Evolutionary conservation across 2,888 invertebrate genomes (phyloP).

Genomic region (Camptogramma bilineatum): DNA sequence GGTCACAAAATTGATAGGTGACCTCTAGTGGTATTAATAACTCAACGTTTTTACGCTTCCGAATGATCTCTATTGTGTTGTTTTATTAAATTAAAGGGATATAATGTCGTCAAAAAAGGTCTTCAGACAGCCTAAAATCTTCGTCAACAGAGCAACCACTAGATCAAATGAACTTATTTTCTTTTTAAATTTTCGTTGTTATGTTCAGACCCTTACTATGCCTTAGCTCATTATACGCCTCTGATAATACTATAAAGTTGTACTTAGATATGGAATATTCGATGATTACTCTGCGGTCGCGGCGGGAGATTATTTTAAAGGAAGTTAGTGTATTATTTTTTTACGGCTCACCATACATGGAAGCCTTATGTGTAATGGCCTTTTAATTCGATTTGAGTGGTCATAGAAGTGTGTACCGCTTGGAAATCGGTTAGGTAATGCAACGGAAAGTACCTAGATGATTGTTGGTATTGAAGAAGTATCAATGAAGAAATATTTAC

Average conservation of each 20-base stretch:
- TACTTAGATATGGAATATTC: slow-evolving; percentile 75
- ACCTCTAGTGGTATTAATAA: no score
- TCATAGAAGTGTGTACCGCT: slow-evolving; percentile 38
- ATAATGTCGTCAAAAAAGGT: no score
- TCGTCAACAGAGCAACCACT: no score
- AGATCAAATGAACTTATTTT: neutral
- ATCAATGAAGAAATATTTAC: neutral
- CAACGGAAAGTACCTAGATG: slow-evolving; percentile 20
- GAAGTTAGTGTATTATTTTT: slow-evolving; percentile 53
- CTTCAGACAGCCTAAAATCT: neutral
- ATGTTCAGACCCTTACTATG: slow-evolving; percentile 64
- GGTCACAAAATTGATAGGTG: no score
- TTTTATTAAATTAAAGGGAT: no score
- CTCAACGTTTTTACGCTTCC: no score
- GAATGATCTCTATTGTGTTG: no score
- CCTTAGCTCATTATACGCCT: slow-evolving; percentile 81
- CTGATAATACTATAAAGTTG: slow-evolving; percentile 81
- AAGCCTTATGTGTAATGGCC: slow-evolving; percentile 54
- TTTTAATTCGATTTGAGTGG: slow-evolving; percentile 59
- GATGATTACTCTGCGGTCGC: slow-evolving; percentile 61
- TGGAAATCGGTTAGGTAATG: slow-evolving; percentile 27
- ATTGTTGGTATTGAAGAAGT: neutral
- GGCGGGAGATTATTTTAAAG: slow-evolving; percentile 56
- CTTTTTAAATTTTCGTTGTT: neutral
- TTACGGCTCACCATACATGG: slow-evolving; percentile 51